These are phyloP conservation scores for Lamellibrachia satsuma DNA, from an alignment of 2,888 invertebrate genomes.

Conservation along the genomic window DNA sequence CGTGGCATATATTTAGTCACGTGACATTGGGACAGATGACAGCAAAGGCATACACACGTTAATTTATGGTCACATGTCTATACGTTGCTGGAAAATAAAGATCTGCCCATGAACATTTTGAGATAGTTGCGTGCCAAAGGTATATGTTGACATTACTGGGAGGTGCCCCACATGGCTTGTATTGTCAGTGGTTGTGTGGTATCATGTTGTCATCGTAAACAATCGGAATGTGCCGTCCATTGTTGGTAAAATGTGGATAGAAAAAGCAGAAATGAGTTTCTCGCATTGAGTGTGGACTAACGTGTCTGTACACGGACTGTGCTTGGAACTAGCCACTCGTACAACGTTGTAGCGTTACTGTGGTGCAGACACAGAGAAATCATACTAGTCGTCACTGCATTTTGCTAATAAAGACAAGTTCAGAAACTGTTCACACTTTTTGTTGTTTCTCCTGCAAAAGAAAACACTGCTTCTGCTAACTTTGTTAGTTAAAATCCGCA, in stretches of 20 bases:
- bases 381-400: conserved; percentile 13
- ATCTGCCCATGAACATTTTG: background rate
- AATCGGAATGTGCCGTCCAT: background rate
- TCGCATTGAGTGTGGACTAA: background rate
- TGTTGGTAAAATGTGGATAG: background rate
- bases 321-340: background rate
- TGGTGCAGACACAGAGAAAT: background rate
- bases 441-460: background rate
- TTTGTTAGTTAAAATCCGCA: no score
- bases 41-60: background rate
- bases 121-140: background rate
- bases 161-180: background rate
- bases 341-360: background rate
- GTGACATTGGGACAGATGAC: background rate
- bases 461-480: background rate
- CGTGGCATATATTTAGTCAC: background rate
- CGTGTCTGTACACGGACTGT: background rate
- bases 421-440: background rate
- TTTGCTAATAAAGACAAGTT: conserved; percentile 13
- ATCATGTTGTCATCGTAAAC: background rate
- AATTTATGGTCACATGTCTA: background rate
- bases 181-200: background rate
- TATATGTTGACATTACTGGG: background rate
- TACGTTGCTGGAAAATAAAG: background rate
- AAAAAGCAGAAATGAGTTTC: background rate